Evolutionary conservation across 2,113 vertebrate genomes (phyloP).

Genomic region (Naja naja): DNA sequence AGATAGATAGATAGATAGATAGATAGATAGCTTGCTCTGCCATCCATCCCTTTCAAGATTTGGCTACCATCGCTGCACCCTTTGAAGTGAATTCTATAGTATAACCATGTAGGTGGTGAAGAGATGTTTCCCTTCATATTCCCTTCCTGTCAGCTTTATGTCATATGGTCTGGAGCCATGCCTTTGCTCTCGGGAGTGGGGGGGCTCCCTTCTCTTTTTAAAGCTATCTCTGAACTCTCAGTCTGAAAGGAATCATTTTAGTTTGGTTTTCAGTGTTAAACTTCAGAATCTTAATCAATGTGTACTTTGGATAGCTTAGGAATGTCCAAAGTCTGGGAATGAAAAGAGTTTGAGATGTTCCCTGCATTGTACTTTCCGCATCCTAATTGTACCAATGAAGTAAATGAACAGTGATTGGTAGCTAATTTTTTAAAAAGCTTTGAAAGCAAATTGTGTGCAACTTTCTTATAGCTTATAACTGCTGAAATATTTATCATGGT

Average conservation of each 20-base stretch:
- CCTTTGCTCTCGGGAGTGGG: neutral
- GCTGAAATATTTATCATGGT: neutral
- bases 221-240: neutral
- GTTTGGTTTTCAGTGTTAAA: neutral
- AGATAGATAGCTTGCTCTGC: too few species aligned
- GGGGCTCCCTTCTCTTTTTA: neutral
- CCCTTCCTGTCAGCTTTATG: neutral
- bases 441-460: neutral
- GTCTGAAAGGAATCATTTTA: neutral
- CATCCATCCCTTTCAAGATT: neutral
- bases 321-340: neutral
- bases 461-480: neutral
- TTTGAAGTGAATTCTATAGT: neutral
- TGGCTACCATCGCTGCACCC: neutral
- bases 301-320: neutral
- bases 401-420: neutral
- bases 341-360: neutral
- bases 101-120: neutral
- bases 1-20: too few species aligned
- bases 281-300: neutral
- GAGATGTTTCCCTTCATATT: neutral
- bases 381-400: neutral
- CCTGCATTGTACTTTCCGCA: neutral
- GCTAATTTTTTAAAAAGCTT: neutral
- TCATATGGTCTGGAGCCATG: neutral